Conservation (phyloP, 2,888 invertebrate species). For the Noctua janthina region DNA sequence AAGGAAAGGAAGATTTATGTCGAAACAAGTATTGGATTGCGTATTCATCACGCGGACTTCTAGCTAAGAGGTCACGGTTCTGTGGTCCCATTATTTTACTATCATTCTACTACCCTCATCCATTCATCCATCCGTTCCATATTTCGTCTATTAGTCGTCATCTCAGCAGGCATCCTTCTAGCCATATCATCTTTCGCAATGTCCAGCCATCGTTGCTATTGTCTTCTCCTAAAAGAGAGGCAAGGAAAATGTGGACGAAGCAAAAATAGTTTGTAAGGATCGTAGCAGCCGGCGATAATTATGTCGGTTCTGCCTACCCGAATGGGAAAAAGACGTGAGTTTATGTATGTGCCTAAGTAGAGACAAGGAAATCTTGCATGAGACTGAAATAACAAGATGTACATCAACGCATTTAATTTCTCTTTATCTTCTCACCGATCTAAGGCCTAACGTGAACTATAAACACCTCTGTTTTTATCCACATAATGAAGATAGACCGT, state of each 20-base stretch:
- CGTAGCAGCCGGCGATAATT: background rate
- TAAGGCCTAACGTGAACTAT: background rate
- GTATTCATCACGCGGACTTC: background rate
- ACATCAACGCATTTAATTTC: background rate
- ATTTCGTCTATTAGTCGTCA: background rate
- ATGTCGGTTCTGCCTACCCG: too few relatives aligned
- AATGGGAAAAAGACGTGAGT: too few relatives aligned
- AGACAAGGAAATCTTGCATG: background rate
- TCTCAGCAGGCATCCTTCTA: background rate
- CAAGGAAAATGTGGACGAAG: background rate
- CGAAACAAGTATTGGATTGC: background rate
- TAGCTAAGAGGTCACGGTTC: background rate
- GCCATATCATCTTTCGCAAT: background rate
- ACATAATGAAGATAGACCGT: constrained; percentile 6
- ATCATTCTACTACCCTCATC: background rate
- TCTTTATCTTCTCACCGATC: background rate
- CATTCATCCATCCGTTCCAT: background rate
- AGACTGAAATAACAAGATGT: too few relatives aligned
- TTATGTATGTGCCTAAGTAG: too few relatives aligned
- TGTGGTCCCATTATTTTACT: background rate
- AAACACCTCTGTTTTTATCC: background rate
- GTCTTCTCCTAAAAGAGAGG: background rate
- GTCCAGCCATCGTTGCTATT: background rate
- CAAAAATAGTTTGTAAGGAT: background rate
- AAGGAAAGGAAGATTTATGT: background rate